These are phyloP conservation scores for Hecatera dysodea DNA, from an alignment of 2,888 invertebrate genomes.

Conservation along the genomic window DNA sequence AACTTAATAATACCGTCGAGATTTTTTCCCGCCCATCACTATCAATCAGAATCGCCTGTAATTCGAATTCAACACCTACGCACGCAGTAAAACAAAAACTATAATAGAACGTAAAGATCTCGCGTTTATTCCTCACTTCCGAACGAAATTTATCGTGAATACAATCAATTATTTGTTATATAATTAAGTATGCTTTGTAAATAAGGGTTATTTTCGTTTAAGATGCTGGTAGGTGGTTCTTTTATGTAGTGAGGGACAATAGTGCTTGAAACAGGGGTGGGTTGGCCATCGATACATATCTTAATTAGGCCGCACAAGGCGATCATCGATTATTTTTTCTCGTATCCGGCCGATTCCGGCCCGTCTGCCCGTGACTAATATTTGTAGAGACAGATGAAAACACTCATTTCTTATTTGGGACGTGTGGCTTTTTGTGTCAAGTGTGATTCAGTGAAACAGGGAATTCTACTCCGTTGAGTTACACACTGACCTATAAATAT, in stretches of 20 bases:
- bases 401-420: conserved; percentile 61
- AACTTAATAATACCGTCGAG: conserved; percentile 71
- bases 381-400: conserved; percentile 71
- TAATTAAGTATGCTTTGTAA: conserved; percentile 66
- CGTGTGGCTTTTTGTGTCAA: conserved; percentile 46
- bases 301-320: conserved; percentile 90
- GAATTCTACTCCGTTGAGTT: conserved; percentile 22
- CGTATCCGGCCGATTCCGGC: conserved; percentile 80
- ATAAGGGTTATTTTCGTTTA: conserved; percentile 65
- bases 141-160: conserved; percentile 63
- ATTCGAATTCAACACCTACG: conserved; percentile 82
- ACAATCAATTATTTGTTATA: conserved; percentile 66
- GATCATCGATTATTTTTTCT: conserved; percentile 81
- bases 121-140: conserved; percentile 54
- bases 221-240: conserved; percentile 49
- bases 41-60: conserved; percentile 83
- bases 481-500: background rate
- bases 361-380: conserved; percentile 82
- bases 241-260: conserved; percentile 78
- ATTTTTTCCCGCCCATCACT: conserved; percentile 74
- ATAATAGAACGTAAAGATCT: conserved; percentile 53
- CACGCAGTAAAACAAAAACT: conserved; percentile 77
- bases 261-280: conserved; percentile 84
- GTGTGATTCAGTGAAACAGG: conserved; percentile 20
- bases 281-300: conserved; percentile 88